These are phyloP conservation scores for Pomacea canaliculata DNA, from an alignment of 2,888 invertebrate species.

Conservation along the genomic window DNA sequence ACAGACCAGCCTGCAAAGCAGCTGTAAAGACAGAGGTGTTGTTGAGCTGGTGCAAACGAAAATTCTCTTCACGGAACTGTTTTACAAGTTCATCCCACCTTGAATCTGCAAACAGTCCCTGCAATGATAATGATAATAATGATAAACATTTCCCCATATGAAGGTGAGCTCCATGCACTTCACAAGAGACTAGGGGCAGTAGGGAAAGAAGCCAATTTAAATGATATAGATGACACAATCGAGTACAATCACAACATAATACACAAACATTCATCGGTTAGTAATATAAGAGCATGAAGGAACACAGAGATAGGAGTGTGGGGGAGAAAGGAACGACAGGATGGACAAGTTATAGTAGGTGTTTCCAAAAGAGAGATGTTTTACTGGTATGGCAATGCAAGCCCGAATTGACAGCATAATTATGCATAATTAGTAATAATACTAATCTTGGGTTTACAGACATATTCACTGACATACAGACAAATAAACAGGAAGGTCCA, in stretches of 20 bases:
- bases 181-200: neutral
- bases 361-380: too few relatives aligned
- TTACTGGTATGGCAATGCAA: too few relatives aligned
- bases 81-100: constrained; percentile 87
- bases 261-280: too few relatives aligned
- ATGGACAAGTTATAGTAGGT: too few relatives aligned
- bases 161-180: too few relatives aligned
- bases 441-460: neutral
- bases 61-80: constrained; percentile 94
- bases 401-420: too few relatives aligned
- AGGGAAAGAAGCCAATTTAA: neutral
- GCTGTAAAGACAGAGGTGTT: constrained; percentile 92
- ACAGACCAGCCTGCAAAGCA: constrained; percentile 91
- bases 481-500: too few relatives aligned
- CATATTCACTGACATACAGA: neutral
- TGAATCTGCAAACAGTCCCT: constrained; percentile 75
- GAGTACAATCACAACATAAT: neutral
- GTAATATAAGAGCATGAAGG: too few relatives aligned
- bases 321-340: too few relatives aligned
- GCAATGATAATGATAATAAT: constrained; percentile 21
- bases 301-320: too few relatives aligned
- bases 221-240: neutral
- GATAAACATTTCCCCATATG: neutral
- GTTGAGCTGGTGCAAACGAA: constrained; percentile 92
- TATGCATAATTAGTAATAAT: neutral